Evolutionary conservation across 2,113 vertebrate genomes (phyloP), one percentile per base, ranked within the genome.

Genomic region (Xenopus tropicalis): DNA sequence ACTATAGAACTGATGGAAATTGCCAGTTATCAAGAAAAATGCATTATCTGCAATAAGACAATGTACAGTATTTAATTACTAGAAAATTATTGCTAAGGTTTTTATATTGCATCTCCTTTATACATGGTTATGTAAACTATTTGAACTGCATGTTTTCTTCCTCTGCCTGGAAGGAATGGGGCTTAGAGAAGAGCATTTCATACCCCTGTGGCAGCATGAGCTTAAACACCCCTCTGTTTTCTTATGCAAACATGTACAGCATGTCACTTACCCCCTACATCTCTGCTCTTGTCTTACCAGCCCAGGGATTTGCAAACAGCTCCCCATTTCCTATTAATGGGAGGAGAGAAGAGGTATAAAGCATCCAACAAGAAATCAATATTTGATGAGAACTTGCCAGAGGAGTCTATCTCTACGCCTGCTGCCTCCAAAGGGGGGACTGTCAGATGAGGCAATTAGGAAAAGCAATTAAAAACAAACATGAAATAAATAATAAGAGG

Each of bases 311-410:
- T 59, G 54, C 54, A 44, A 61, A 43, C 57, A 67, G 64, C 56
- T 61, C 69, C 64, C 69, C 44, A 67, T 62, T 17, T 61, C 57
- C 76, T 71, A 56, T 68, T 67, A 67, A 44, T 44, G 46, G 65
- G 48, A 66, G 56, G 69, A 72, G 44, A 61, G 20, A 19, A 44
- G 69, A 78, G 57, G 57, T 66, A 78, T 52, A 72, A 51, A 66
- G 56, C 64, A 78, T 62, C 70, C 72, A 78, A 79, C 75, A 78
- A 70, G 57, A 77, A 79, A 84, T 81, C 80, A 83, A 80, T 85
- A 81, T 82, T 84, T 84, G 80, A 84, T 82, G 82, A 85, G 70
- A 78, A 82, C 80, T 78, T 80, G 82, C 85, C 85, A 86, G 72
- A 83, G 80, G 80, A 82, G 78, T 75, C 73, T 76, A 81, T 79